Evolutionary conservation across 1,140 invertebrate species (phyloP).

Genomic region (Apis mellifera): DNA sequence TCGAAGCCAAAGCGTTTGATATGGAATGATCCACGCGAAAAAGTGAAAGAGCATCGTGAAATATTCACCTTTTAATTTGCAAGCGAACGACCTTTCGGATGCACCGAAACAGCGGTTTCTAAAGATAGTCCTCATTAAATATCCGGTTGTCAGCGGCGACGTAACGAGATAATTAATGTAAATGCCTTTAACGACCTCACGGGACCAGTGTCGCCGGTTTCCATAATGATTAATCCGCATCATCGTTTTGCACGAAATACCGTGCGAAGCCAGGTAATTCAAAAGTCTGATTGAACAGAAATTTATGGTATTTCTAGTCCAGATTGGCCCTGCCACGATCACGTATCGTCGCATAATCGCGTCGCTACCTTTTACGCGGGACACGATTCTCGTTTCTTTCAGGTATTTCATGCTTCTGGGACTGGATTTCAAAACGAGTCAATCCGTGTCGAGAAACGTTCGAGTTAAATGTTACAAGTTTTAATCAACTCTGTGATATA

Average conservation of each 20-base stretch:
- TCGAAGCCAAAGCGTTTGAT: no score
- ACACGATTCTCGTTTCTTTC: background rate
- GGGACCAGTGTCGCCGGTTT: slow-evolving; percentile 1
- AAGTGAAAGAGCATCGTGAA: background rate
- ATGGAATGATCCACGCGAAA: background rate
- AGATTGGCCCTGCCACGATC: background rate
- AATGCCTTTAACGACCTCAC: slow-evolving; percentile 36
- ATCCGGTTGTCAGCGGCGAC: background rate
- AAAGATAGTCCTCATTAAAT: slow-evolving; percentile 27
- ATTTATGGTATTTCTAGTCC: slow-evolving; percentile 17
- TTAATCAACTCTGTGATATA: no score
- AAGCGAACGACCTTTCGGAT: background rate
- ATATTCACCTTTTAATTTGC: background rate
- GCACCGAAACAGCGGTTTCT: background rate
- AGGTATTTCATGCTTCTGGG: background rate
- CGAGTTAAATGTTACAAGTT: background rate
- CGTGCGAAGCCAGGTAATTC: background rate
- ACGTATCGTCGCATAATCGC: slow-evolving; percentile 23
- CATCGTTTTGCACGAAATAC: slow-evolving; percentile 33
- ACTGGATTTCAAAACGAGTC: background rate
- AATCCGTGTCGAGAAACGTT: background rate
- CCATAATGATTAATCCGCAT: slow-evolving; percentile 37
- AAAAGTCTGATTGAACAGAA: background rate
- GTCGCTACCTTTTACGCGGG: background rate
- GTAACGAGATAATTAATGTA: slow-evolving; percentile 51